Evolutionary conservation across 64 coral and sea anemone genomes (phyloP).

Genomic region (Stichodactyla mertensii): DNA sequence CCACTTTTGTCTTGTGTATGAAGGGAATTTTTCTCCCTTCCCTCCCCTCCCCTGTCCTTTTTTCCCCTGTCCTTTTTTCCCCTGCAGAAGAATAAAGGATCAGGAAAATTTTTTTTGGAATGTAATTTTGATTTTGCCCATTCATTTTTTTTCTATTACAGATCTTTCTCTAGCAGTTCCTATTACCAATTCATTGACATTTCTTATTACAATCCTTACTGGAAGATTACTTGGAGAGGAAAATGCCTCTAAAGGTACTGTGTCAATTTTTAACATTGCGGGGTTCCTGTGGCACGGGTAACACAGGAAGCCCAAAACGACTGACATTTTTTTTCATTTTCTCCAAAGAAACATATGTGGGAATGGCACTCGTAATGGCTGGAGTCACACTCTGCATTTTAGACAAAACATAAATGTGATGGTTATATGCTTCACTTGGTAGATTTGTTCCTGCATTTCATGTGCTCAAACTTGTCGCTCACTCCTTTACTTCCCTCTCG

Average conservation of each 20-base stretch:
- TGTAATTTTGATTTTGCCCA: not conserved
- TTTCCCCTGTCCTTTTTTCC: too few relatives aligned
- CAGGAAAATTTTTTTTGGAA: too few relatives aligned
- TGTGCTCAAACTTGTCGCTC: too few relatives aligned
- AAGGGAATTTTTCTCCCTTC: too few relatives aligned
- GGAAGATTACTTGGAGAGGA: slow-evolving; percentile 75
- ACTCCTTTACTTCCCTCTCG: too few relatives aligned
- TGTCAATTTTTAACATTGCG: not conserved
- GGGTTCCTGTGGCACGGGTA: not conserved
- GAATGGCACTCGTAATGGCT: slow-evolving; percentile 52
- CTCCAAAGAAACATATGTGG: slow-evolving; percentile 52
- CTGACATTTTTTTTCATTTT: not conserved
- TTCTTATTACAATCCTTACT: slow-evolving; percentile 71
- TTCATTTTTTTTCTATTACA: not conserved
- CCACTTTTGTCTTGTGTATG: too few relatives aligned
- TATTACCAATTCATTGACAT: slow-evolving; percentile 82
- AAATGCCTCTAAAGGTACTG: slow-evolving; percentile 44
- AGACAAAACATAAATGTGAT: slow-evolving; percentile 16
- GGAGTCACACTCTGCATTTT: slow-evolving; percentile 73
- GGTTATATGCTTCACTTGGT: not conserved
- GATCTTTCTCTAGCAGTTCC: slow-evolving; percentile 88
- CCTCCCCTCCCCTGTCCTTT: too few relatives aligned
- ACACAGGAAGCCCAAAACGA: not conserved
- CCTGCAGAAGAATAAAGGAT: too few relatives aligned
- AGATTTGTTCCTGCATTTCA: not conserved